Evolutionary conservation across 2,797 vertebrate species (phyloP).

Genomic region (Acanthis flammea): DNA sequence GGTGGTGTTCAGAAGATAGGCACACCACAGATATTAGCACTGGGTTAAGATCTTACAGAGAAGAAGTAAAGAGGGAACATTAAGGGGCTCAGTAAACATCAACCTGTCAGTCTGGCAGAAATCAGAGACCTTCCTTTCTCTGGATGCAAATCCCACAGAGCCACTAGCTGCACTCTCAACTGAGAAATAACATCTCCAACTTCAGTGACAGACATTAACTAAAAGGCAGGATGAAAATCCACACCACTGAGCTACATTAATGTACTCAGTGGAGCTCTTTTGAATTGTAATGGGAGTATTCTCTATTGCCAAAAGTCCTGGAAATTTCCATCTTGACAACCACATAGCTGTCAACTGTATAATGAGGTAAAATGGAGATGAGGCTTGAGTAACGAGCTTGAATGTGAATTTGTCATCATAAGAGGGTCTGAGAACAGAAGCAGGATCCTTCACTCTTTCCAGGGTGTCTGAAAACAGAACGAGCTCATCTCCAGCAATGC

Average conservation of each 20-base stretch:
- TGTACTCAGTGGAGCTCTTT: background rate
- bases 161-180: background rate
- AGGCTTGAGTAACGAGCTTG: background rate
- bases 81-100: background rate
- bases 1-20: background rate
- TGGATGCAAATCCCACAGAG: background rate
- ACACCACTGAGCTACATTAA: background rate
- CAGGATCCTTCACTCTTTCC: background rate
- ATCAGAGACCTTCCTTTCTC: background rate
- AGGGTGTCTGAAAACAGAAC: background rate
- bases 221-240: background rate
- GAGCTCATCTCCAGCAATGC: background rate
- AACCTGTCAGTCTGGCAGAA: background rate
- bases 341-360: background rate
- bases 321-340: background rate
- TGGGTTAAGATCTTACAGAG: background rate
- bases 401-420: background rate
- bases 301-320: background rate
- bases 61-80: background rate
- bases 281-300: background rate
- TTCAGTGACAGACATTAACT: background rate
- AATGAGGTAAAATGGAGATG: background rate
- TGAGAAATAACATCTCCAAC: background rate
- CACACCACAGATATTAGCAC: background rate
- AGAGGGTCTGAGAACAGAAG: background rate